A percentile compares a stretch with the other conserved stretches of the same genome.
phyloP scores from a whole-genome alignment of 2,888 invertebrate genomes.

The Cecidostiba fungosa region DNA sequence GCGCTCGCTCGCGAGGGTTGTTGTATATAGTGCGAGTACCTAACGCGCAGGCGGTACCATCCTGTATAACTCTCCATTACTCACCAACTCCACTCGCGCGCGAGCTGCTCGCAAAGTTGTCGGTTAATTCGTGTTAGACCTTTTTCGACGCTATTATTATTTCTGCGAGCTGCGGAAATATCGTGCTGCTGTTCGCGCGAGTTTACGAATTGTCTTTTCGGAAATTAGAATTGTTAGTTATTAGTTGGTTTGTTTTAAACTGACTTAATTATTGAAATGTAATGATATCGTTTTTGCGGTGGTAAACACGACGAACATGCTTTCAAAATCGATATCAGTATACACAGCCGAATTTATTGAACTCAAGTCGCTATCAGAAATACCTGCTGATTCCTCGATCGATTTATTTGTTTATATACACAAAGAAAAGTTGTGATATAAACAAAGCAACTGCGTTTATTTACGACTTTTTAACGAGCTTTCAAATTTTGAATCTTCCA shows the following conservation, averaged over 20 bases:
- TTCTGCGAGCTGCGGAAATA: background rate
- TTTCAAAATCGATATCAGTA: slow-evolving; percentile 24
- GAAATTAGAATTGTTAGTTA: background rate
- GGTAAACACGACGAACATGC: too few relatives aligned
- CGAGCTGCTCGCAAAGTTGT: slow-evolving; percentile 2
- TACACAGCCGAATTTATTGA: slow-evolving; percentile 9
- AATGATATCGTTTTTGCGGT: too few relatives aligned
- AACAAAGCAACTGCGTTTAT: background rate
- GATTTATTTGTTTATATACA: background rate
- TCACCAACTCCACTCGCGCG: slow-evolving; percentile 66
- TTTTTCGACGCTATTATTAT: slow-evolving; percentile 37
- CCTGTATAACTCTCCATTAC: slow-evolving; percentile 72
- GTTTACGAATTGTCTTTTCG: background rate
- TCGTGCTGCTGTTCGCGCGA: background rate
- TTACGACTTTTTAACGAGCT: too few relatives aligned
- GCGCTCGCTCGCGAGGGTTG: slow-evolving; percentile 66
- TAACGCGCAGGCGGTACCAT: slow-evolving; percentile 73
- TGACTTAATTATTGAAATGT: too few relatives aligned
- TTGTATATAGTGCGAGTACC: slow-evolving; percentile 10
- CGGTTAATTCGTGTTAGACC: slow-evolving; percentile 51
- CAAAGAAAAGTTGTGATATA: background rate
- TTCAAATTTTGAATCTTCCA: too few relatives aligned
- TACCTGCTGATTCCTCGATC: background rate
- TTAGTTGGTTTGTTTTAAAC: background rate
- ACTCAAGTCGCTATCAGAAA: background rate